Percentiles rank a stretch among this genome's conserved stretches.
These are phyloP conservation scores for Xylota segnis DNA, from an alignment of 2,888 invertebrate genomes.

Conservation along the genomic window DNA sequence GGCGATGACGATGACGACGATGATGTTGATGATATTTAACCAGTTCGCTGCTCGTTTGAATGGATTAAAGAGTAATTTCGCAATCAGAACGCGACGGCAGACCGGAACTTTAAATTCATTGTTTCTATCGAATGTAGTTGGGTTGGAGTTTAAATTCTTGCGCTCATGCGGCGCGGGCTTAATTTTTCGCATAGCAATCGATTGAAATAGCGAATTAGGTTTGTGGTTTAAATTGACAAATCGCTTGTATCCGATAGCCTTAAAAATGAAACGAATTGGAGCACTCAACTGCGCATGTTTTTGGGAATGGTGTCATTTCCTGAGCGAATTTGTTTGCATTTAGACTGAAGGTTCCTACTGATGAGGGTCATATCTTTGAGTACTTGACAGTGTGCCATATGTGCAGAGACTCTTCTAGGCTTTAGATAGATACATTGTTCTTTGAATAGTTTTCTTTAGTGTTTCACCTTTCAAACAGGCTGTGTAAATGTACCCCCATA, in stretches of 20 bases:
- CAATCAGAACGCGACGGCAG: slow-evolving; percentile 67
- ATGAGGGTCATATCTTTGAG: too few species aligned
- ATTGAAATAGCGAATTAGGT: slow-evolving; percentile 19
- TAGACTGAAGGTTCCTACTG: neutral
- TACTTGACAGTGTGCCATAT: too few species aligned
- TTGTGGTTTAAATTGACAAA: slow-evolving; percentile 30
- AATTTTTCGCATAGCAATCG: slow-evolving; percentile 40
- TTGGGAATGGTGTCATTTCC: slow-evolving; percentile 8
- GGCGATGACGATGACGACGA: slow-evolving; percentile 9
- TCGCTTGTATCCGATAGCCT: slow-evolving; percentile 31
- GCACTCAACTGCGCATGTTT: neutral
- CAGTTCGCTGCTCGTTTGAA: slow-evolving; percentile 54
- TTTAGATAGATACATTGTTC: too few species aligned
- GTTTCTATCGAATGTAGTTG: slow-evolving; percentile 57
- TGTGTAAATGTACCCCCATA: too few species aligned
- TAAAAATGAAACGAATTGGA: neutral
- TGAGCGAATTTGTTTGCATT: neutral
- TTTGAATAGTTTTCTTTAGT: too few species aligned
- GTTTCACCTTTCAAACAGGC: too few species aligned
- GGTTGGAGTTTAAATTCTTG: neutral
- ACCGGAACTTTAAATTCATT: slow-evolving; percentile 68
- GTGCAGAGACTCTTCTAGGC: too few species aligned
- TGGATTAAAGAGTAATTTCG: slow-evolving; percentile 61
- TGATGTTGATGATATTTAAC: slow-evolving; percentile 54
- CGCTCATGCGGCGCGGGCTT: slow-evolving; percentile 7